Base-by-base conservation (phyloP, 2,797 vertebrate genomes). In the Orestias chungarensis region DNA sequence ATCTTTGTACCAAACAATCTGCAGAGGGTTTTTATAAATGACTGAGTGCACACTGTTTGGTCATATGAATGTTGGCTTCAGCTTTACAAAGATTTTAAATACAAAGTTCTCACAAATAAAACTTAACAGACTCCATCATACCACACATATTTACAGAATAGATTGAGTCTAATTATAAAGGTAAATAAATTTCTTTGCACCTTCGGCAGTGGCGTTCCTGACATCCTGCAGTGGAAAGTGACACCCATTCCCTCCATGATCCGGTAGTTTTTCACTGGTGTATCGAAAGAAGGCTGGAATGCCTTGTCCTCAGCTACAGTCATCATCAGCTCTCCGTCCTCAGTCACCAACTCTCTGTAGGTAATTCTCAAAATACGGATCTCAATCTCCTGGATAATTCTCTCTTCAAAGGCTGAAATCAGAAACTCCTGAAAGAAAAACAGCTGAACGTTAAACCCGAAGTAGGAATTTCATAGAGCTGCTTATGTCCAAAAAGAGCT, bases 1-100 rank as follows among this genome's bases (percentile, higher is more conserved):
- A 43, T 99, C 97, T 94, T 99, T 99, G 91, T 96, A 99, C 98
- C 98, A 99, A 1, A 92, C 96, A 87, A 99, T 96, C 98, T 99
- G 76, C 44, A 35, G 31, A 46, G 17, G 20, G 27, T 47, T 66
- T 47, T 66, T 52, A 4, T 52, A 14, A 52, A n/a, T 52, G 49
- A 12, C 49, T 25, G 10, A 12, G 6, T 44, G 31, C 18, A 31
- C 43, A 47, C 27, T 20, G 44, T 27, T n/a, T 15, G n/a, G 40
- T 66, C 42, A 25, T 23, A 6, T 10, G 2, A 10, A n/a, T 33
- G 18, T 33, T 20, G 7, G 27, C 35, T 67, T 67, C 33, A 52
- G 25, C 27, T 46, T 31, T 43, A 47, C 17, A 47, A 31, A 35
- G 35, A 14, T 46, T 20, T 20, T 44, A 66, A 65, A 35, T n/a